phyloP scores from a whole-genome alignment of 2,113 vertebrate species.

The Patagioenas fasciata region DNA sequence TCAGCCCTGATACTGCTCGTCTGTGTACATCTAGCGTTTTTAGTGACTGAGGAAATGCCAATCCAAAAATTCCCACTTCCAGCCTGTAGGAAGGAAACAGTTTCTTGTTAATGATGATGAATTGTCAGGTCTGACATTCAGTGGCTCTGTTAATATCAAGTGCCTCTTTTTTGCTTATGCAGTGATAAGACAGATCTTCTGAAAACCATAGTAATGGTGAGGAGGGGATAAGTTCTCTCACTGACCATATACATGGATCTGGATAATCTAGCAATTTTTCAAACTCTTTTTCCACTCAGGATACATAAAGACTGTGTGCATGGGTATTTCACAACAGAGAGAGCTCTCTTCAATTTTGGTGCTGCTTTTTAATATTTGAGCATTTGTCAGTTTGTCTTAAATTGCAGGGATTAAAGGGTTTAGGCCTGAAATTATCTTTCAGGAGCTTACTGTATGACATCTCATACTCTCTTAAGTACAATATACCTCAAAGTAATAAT shows the following conservation, averaged over 20 bases:
- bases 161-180: not conserved
- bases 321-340: accelerated
- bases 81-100: not conserved
- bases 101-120: accelerated
- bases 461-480: too few species aligned
- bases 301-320: not conserved
- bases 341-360: too few species aligned
- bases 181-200: not conserved
- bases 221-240: not conserved
- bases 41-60: not conserved
- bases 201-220: accelerated
- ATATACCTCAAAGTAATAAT: not conserved
- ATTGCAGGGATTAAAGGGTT: not conserved
- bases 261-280: not conserved
- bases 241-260: not conserved
- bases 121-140: not conserved
- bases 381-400: too few species aligned
- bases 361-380: not conserved
- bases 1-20: not conserved
- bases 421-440: not conserved
- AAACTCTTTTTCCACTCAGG: not conserved
- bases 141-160: not conserved
- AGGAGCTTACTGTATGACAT: not conserved
- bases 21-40: accelerated
- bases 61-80: not conserved